Evolutionary conservation across 2,797 vertebrate species (phyloP).

Genomic region (Bradypus variegatus): DNA sequence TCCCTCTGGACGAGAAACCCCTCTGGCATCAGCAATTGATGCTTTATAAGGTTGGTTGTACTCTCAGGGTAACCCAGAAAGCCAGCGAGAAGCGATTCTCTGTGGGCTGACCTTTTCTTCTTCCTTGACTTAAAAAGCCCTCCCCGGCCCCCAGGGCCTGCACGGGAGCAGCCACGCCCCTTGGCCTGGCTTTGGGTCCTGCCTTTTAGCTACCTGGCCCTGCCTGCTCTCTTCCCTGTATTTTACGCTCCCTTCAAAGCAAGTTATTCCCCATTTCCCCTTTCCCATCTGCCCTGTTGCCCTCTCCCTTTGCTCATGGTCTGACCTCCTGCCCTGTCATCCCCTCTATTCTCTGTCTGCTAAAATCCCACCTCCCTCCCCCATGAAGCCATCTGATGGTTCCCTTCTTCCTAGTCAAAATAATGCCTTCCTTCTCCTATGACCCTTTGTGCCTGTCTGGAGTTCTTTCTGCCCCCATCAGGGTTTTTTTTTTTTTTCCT

Average conservation of each 20-base stretch:
- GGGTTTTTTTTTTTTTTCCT: background rate
- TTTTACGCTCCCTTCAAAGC: background rate
- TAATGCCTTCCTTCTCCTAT: background rate
- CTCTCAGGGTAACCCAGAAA: background rate
- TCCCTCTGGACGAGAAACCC: background rate
- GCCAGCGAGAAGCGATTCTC: background rate
- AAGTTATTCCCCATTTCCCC: background rate
- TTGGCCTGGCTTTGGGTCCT: background rate
- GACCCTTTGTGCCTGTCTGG: background rate
- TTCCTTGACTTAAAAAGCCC: background rate
- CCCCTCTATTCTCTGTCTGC: background rate
- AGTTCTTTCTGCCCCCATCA: background rate
- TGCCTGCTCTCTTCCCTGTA: background rate
- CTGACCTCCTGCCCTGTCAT: background rate
- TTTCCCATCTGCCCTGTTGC: accelerated
- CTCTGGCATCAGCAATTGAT: background rate
- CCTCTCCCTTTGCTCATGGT: background rate
- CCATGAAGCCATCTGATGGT: background rate
- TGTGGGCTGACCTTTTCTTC: background rate
- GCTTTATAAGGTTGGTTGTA: background rate
- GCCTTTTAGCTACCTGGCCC: background rate
- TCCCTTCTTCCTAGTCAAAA: background rate
- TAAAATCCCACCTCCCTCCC: background rate
- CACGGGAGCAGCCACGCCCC: background rate
- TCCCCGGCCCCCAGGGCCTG: accelerated